Percentiles rank a stretch among this genome's conserved stretches.
phyloP scores from a whole-genome alignment of 2,797 vertebrate species.

The Ctenopoma kingsleyae region DNA sequence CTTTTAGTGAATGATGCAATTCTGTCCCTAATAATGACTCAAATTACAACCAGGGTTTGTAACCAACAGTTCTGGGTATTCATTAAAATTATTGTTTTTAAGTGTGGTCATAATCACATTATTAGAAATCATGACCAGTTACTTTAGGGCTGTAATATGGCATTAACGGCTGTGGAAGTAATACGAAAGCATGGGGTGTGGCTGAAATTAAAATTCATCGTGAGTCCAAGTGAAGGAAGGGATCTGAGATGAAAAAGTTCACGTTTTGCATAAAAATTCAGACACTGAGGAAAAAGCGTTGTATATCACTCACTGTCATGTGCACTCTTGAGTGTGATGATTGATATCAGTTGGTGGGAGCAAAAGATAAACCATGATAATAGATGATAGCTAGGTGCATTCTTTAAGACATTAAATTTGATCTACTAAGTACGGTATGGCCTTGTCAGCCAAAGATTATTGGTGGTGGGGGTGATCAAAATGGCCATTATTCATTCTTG shows the following conservation, averaged over 20 bases:
- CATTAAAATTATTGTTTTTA: slow-evolving; percentile 3
- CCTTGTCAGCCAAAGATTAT: slow-evolving; percentile 5
- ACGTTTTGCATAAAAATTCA: slow-evolving; percentile 9
- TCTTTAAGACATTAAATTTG: slow-evolving; percentile 24
- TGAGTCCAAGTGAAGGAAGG: not conserved
- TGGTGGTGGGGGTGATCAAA: slow-evolving; percentile 1
- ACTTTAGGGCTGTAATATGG: not conserved
- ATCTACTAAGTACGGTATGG: not conserved
- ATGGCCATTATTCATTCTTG: not conserved
- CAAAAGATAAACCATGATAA: slow-evolving; percentile 9
- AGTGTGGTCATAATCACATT: not conserved
- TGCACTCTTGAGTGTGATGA: slow-evolving; percentile 18
- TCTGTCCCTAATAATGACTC: slow-evolving; percentile 12
- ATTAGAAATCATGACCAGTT: not conserved
- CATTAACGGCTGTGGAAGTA: not conserved
- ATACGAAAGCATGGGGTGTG: not conserved
- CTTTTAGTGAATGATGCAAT: slow-evolving; percentile 12
- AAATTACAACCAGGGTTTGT: not conserved
- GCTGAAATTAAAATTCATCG: slow-evolving; percentile 1
- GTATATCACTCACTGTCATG: not conserved
- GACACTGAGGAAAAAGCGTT: not conserved
- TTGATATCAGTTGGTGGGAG: slow-evolving; percentile 14
- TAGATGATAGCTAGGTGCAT: not conserved
- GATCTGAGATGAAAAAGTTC: not conserved
- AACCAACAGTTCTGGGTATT: not conserved